These are phyloP conservation scores for Catharus minimus DNA, from an alignment of 2,113 vertebrate species.

Conservation along the genomic window DNA sequence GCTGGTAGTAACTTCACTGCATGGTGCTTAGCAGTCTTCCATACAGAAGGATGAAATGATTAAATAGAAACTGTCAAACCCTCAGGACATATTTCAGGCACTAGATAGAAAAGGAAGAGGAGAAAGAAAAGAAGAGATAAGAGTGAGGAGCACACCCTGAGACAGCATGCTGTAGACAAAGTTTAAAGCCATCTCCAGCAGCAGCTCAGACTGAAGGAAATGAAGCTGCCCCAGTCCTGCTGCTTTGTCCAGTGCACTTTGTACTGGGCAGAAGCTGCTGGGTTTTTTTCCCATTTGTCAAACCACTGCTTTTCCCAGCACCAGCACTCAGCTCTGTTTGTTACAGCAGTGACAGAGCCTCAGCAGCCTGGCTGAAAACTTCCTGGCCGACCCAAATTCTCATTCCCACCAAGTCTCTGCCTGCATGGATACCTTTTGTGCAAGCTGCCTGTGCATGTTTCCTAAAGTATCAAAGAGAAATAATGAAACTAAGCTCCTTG, in stretches of 20 bases:
- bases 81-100: conserved; percentile 42
- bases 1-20: conserved; percentile 2
- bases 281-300: background rate
- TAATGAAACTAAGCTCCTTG: background rate
- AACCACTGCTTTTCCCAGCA: background rate
- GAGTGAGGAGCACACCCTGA: background rate
- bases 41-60: conserved; percentile 47
- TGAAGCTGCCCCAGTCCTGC: background rate
- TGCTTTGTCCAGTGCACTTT: background rate
- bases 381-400: background rate
- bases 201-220: background rate
- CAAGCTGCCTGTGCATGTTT: background rate
- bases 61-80: conserved; percentile 48
- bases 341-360: background rate
- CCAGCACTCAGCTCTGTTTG: background rate
- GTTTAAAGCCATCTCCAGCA: conserved; percentile 5
- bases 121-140: conserved; percentile 38
- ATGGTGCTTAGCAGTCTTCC: conserved; percentile 15
- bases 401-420: background rate
- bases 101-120: conserved; percentile 7
- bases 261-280: background rate
- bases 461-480: background rate
- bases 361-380: background rate
- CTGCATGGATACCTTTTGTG: background rate
- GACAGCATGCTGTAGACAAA: background rate